Conservation (phyloP, 2,113 vertebrate species). For the Nibea coibor region DNA sequence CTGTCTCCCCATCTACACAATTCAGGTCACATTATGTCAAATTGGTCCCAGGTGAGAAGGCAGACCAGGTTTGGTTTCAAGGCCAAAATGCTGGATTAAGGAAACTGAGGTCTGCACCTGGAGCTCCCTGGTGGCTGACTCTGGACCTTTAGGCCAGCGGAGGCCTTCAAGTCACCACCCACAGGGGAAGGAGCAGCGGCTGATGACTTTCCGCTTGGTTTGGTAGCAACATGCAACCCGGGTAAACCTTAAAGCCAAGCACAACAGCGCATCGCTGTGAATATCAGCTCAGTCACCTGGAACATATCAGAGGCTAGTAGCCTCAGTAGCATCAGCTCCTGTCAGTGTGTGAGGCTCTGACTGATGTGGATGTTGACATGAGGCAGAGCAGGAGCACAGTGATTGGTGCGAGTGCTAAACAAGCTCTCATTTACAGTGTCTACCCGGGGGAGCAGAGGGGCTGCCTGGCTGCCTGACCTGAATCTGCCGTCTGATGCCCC, state of each 20-base stretch:
- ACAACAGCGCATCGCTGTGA: neutral
- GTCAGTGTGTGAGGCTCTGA: slow-evolving; percentile 15
- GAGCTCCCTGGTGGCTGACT: neutral
- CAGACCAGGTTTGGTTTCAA: neutral
- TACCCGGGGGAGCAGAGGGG: slow-evolving; percentile 27
- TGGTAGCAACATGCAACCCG: neutral
- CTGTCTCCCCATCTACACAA: neutral
- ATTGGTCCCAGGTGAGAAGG: neutral
- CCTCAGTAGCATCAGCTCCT: neutral
- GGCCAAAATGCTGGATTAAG: neutral
- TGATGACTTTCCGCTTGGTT: neutral
- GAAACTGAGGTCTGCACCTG: neutral
- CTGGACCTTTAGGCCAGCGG: neutral
- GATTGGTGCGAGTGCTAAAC: slow-evolving; percentile 22
- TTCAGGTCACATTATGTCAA: neutral
- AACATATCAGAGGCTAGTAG: neutral
- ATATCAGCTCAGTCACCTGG: slow-evolving; percentile 12
- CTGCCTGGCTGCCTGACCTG: slow-evolving; percentile 37
- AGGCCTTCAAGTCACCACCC: neutral
- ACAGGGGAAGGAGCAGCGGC: neutral
- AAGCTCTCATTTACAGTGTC: slow-evolving; percentile 31
- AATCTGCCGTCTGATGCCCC: slow-evolving; percentile 35
- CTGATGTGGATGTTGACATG: slow-evolving; percentile 23
- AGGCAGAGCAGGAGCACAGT: slow-evolving; percentile 11
- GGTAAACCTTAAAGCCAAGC: neutral